Percentiles rank a stretch among this genome's conserved stretches.
Evolutionary conservation across 2,797 vertebrate species (phyloP).

Genomic region (Acanthopagrus latus): DNA sequence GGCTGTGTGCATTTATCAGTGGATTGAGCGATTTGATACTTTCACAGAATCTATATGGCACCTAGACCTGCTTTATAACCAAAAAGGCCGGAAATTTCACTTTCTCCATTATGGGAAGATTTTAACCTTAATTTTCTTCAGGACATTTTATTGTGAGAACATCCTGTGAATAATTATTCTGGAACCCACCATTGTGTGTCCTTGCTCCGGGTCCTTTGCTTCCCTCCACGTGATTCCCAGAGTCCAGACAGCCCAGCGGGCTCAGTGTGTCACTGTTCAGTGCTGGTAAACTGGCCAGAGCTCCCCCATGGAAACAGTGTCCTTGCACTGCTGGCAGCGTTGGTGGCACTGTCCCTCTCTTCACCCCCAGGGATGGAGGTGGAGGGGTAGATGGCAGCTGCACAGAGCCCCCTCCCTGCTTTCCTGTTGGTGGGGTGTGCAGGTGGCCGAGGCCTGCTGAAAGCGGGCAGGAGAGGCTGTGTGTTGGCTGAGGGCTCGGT

Average conservation of each 20-base stretch:
- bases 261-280: conserved; percentile 77
- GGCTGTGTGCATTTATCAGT: too few species aligned
- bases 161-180: neutral
- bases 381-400: conserved; percentile 64
- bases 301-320: conserved; percentile 83
- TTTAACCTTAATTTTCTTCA: neutral
- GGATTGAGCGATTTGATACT: too few species aligned
- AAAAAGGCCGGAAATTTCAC: too few species aligned
- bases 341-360: conserved; percentile 76
- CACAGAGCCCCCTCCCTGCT: conserved; percentile 41
- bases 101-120: too few species aligned
- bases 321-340: conserved; percentile 73
- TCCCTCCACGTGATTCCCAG: conserved; percentile 78
- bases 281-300: conserved; percentile 67
- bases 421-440: conserved; percentile 70
- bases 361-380: conserved; percentile 70
- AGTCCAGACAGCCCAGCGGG: conserved; percentile 76
- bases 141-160: neutral
- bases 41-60: too few species aligned
- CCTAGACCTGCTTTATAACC: too few species aligned
- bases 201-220: conserved; percentile 76
- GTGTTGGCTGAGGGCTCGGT: conserved; percentile 81
- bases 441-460: conserved; percentile 79
- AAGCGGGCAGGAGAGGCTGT: conserved; percentile 87
- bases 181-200: conserved; percentile 87